phyloP scores from a whole-genome alignment of 2,113 vertebrate genomes.

The Donacobius atricapilla region DNA sequence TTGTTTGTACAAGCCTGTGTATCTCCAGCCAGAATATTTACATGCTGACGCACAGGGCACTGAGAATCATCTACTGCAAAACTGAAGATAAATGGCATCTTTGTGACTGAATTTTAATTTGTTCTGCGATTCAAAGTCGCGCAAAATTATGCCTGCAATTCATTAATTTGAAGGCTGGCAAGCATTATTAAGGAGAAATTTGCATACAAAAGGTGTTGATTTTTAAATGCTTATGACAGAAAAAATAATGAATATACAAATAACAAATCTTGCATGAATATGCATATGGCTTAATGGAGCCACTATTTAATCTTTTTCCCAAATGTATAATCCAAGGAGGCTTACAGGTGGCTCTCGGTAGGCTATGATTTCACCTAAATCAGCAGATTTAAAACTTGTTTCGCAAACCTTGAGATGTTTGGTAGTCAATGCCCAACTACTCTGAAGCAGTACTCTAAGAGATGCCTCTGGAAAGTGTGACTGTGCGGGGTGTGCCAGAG shows the following conservation, averaged over 20 bases:
- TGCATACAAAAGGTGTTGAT: slow-evolving; percentile 64
- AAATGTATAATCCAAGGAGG: not conserved
- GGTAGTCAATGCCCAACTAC: not conserved
- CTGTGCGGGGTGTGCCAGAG: not conserved
- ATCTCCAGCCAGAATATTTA: slow-evolving; percentile 14
- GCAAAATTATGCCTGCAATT: slow-evolving; percentile 54
- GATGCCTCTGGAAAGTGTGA: not conserved
- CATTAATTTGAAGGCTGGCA: slow-evolving; percentile 60
- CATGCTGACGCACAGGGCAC: not conserved
- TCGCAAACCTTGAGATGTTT: not conserved
- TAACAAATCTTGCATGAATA: slow-evolving; percentile 58
- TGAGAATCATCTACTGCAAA: slow-evolving; percentile 17
- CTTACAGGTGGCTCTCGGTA: slow-evolving; percentile 17
- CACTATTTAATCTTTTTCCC: slow-evolving; percentile 40
- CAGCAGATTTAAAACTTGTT: not conserved
- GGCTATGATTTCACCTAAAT: not conserved
- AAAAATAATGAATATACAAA: slow-evolving; percentile 60
- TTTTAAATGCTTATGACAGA: slow-evolving; percentile 66
- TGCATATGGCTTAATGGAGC: slow-evolving; percentile 43
- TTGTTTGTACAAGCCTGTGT: not conserved
- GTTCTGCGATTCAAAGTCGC: slow-evolving; percentile 56
- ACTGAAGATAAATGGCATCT: slow-evolving; percentile 56
- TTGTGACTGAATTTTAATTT: slow-evolving; percentile 58
- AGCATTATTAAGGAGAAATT: slow-evolving; percentile 63
- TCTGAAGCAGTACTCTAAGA: not conserved